Base-by-base conservation (phyloP, 2,888 invertebrate species). In the Mayetiola destructor region DNA sequence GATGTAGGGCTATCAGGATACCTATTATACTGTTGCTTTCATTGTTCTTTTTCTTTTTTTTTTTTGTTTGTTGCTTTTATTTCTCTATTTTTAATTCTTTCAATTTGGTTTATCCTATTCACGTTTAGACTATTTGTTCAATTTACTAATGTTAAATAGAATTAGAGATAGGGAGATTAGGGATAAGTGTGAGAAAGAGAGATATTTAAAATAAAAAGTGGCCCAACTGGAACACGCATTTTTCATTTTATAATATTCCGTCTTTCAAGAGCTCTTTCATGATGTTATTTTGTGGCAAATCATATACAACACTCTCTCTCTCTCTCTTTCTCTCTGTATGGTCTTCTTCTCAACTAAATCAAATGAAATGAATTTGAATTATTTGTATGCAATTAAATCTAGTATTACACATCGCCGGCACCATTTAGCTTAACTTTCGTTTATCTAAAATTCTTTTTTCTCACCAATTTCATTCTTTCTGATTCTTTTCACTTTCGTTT, bases 401-500 rank as follows among this genome's bases (percentile, higher is more conserved):
- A 48, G 16, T 48, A 66, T 66, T 66, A 66, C 66, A 66, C 66
- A 63, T 65, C 64, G 63, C 66, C 66, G 66, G 66, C 66, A 64
- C 65, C 62, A 59, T 58, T 55, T 56, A 56, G 16, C 37, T 40
- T 18, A 30, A 56, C 4, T 52, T 27, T 23, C n/a, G n/a, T n/a
- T n/a, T 18, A 53, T 53, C 23, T 52, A n/a, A 29, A 14, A n/a
- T n/a, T 32, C 32, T 32, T 10, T 32, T 32, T 32, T 6, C 8
- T 6, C 30, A 18, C 20, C 30, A 21, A 27, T n/a, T 53, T 18
- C 18, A 8, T 18, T 18, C 6, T 12, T 9, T 6, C 21, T 40
- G 5, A n/a, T 48, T 48, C n/a, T 20, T 59, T 58, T 52, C 35
- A 32, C 30, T 56, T 56, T 56, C 30, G 21, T 20, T 23, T 6